Evolutionary conservation across 2,888 invertebrate species (phyloP).

Genomic region (Anticlea derivata): DNA sequence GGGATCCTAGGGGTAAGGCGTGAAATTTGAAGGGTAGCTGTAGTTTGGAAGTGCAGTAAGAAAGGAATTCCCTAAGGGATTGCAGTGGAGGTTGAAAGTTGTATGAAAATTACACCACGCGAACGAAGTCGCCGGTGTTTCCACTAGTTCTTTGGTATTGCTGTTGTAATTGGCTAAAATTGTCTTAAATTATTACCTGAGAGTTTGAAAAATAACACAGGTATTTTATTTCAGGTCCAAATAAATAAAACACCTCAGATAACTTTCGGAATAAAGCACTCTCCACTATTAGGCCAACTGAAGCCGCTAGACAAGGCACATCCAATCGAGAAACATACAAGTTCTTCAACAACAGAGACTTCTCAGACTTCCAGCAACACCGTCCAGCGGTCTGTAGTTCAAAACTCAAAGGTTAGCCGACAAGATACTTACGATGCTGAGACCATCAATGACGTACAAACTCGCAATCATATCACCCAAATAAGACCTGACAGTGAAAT

Average conservation of each 20-base stretch:
- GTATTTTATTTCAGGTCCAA: conserved; percentile 59
- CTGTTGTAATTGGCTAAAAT: too few relatives aligned
- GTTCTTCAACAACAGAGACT: conserved; percentile 4
- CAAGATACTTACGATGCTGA: conserved; percentile 40
- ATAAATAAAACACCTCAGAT: conserved; percentile 69
- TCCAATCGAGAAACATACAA: conserved; percentile 34
- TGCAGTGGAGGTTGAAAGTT: too few relatives aligned
- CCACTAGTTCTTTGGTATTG: too few relatives aligned
- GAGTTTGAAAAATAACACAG: not conserved
- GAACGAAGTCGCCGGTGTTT: too few relatives aligned
- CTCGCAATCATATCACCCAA: conserved; percentile 63
- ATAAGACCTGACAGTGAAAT: conserved; percentile 62
- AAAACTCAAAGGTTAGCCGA: conserved; percentile 40
- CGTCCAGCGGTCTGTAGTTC: conserved; percentile 25
- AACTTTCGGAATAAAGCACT: conserved; percentile 94
- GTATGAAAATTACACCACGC: too few relatives aligned
- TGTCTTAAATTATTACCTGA: too few relatives aligned
- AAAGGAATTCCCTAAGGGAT: too few relatives aligned
- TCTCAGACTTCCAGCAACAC: conserved; percentile 10
- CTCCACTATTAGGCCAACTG: conserved; percentile 86
- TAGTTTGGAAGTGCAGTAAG: too few relatives aligned
- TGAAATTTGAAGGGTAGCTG: too few relatives aligned
- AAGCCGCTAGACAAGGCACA: conserved; percentile 57
- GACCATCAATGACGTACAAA: conserved; percentile 40
- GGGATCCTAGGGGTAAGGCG: too few relatives aligned